Evolutionary conservation across 2,888 invertebrate genomes (phyloP).

Genomic region (Agonopterix arenella): DNA sequence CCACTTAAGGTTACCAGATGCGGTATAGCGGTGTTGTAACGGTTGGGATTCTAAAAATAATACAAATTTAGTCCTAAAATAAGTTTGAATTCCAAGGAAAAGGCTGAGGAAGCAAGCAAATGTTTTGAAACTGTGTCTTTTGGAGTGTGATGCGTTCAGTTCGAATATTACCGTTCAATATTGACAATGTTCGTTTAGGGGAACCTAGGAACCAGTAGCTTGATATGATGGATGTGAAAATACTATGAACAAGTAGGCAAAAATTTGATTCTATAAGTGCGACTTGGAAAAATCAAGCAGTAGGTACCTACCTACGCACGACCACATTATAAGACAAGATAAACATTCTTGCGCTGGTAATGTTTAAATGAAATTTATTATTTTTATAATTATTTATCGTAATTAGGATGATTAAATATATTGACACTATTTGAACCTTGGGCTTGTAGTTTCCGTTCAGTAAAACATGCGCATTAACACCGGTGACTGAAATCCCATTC

Average conservation of each 20-base stretch:
- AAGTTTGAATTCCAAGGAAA: neutral
- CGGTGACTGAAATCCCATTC: conserved; percentile 39
- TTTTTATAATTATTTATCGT: neutral
- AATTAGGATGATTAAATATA: neutral
- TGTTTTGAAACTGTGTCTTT: too few relatives aligned
- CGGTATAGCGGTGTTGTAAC: conserved; percentile 44
- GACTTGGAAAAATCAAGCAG: too few relatives aligned
- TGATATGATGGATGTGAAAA: too few relatives aligned
- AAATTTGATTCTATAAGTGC: neutral
- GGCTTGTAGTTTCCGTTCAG: conserved; percentile 41
- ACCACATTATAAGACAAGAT: neutral
- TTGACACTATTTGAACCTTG: conserved; percentile 27
- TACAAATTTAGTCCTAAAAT: neutral
- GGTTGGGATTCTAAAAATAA: conserved; percentile 26
- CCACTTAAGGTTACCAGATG: conserved; percentile 74
- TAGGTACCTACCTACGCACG: too few relatives aligned
- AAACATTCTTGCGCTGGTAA: neutral
- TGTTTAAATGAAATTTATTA: too few relatives aligned
- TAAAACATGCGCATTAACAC: conserved; percentile 39
- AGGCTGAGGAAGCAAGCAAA: too few relatives aligned
- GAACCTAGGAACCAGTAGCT: too few relatives aligned
- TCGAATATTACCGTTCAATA: too few relatives aligned
- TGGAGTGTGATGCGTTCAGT: too few relatives aligned
- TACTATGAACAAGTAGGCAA: neutral
- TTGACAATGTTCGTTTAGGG: too few relatives aligned